phyloP scores from a whole-genome alignment of 2,888 invertebrate species.

The Lysandra coridon region DNA sequence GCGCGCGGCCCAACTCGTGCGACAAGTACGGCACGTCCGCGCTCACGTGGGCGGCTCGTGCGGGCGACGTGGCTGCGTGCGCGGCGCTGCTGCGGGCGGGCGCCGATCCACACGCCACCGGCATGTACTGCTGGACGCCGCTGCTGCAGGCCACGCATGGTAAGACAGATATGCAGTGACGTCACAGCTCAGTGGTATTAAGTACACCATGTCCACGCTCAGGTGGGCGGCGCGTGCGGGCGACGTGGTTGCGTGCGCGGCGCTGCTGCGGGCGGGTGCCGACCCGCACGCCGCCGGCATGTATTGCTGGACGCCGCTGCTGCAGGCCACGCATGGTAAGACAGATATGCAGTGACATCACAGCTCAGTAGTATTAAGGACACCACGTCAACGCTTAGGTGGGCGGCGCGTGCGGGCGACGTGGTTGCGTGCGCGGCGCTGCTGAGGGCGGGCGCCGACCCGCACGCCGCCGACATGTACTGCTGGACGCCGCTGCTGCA shows the following conservation, averaged over 20 bases:
- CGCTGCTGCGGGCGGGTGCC: slow-evolving; percentile 91
- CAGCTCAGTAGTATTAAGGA: too few relatives aligned
- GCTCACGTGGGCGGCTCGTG: slow-evolving; percentile 96
- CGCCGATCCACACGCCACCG: slow-evolving; percentile 93
- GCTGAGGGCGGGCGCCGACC: slow-evolving; percentile 91
- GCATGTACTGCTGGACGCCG: slow-evolving; percentile 99
- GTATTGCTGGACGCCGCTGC: slow-evolving; percentile 97
- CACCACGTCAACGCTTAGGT: slow-evolving; percentile 84
- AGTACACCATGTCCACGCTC: slow-evolving; percentile 69
- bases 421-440: slow-evolving; percentile 90
- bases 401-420: slow-evolving; percentile 84
- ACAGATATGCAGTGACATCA: neutral
- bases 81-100: slow-evolving; percentile 90
- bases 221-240: slow-evolving; percentile 87
- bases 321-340: slow-evolving; percentile 86
- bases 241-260: slow-evolving; percentile 89
- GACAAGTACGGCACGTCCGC: slow-evolving; percentile 99
- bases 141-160: slow-evolving; percentile 89
- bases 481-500: slow-evolving; percentile 97
- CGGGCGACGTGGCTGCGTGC: slow-evolving; percentile 92
- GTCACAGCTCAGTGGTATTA: neutral
- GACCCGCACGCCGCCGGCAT: slow-evolving; percentile 96
- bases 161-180: slow-evolving; percentile 42
- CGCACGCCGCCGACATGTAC: slow-evolving; percentile 97
- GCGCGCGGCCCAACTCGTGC: slow-evolving; percentile 96